Percentiles rank a stretch among this genome's conserved stretches.
Conservation (phyloP, 2,113 vertebrate species). For the Chaenocephalus aceratus region DNA sequence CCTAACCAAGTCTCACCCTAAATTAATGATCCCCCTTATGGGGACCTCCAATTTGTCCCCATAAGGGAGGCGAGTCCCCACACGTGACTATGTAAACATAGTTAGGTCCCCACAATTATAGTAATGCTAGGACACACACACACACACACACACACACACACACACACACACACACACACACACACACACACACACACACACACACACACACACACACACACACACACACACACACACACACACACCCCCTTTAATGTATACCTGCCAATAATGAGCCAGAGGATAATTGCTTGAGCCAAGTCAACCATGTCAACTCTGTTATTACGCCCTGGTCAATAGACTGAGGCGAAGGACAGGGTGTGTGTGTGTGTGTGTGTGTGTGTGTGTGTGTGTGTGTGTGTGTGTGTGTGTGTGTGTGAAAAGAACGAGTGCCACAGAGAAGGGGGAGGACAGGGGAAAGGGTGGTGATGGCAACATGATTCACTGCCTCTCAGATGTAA, state of each 20-base stretch:
- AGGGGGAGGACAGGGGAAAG: not conserved
- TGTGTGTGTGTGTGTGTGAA: no score
- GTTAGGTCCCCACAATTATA: no score
- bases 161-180: conserved; percentile 1
- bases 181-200: conserved; percentile 1
- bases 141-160: conserved; percentile 12
- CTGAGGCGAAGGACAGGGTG: conserved; percentile 15
- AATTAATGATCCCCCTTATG: no score
- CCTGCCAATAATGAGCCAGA: conserved; percentile 53
- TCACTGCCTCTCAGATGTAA: conserved; percentile 9
- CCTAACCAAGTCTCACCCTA: no score
- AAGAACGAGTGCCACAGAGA: not conserved
- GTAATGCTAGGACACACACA: no score
- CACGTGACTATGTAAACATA: no score
- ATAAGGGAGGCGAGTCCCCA: no score
- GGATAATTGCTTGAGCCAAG: conserved; percentile 55
- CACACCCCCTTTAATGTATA: not conserved
- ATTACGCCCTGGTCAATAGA: conserved; percentile 45
- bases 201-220: conserved; percentile 12
- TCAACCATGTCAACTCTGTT: conserved; percentile 57
- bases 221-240: conserved; percentile 8
- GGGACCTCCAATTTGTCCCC: no score
- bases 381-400: no score
- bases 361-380: not conserved
- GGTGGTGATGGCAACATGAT: conserved; percentile 38